phyloP scores from a whole-genome alignment of 1,140 invertebrate genomes.

The Drosophila pruinosa region DNA sequence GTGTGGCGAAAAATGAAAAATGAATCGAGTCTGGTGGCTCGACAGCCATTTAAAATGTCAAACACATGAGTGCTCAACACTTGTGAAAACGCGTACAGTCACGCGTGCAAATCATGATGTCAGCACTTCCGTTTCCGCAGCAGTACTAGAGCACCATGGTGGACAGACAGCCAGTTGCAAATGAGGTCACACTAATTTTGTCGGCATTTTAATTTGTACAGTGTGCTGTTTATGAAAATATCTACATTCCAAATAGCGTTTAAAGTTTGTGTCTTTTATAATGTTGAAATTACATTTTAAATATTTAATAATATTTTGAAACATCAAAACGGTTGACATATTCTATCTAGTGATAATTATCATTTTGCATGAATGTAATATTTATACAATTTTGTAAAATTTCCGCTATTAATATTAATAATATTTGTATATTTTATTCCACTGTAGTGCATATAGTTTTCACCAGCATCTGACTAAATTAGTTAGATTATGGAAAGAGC shows the following conservation, averaged over 20 bases:
- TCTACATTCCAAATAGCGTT: too few species aligned
- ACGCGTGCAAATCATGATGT: constrained; percentile 81
- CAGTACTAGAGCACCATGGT: constrained; percentile 18
- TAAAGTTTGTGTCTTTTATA: not conserved
- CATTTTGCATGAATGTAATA: not conserved
- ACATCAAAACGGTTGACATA: too few species aligned
- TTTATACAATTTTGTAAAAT: not conserved
- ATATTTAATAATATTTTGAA: not conserved
- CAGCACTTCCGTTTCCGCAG: constrained; percentile 76
- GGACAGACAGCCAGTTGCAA: constrained; percentile 20
- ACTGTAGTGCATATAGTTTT: constrained; percentile 31
- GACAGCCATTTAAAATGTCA: constrained; percentile 63
- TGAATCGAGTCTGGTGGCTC: constrained; percentile 52
- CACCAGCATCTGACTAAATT: constrained; percentile 49
- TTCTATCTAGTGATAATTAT: not conserved
- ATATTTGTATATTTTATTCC: not conserved
- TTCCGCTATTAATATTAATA: too few species aligned
- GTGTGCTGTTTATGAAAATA: constrained; percentile 17
- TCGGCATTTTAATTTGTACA: constrained; percentile 56
- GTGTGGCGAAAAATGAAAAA: constrained; percentile 45
- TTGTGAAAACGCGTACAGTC: constrained; percentile 67
- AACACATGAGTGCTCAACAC: constrained; percentile 42
- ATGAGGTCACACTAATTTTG: constrained; percentile 71
- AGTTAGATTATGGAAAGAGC: constrained; percentile 66
- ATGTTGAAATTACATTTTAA: not conserved